Conservation (phyloP, 2,113 vertebrate genomes). For the Sylvietta virens region DNA sequence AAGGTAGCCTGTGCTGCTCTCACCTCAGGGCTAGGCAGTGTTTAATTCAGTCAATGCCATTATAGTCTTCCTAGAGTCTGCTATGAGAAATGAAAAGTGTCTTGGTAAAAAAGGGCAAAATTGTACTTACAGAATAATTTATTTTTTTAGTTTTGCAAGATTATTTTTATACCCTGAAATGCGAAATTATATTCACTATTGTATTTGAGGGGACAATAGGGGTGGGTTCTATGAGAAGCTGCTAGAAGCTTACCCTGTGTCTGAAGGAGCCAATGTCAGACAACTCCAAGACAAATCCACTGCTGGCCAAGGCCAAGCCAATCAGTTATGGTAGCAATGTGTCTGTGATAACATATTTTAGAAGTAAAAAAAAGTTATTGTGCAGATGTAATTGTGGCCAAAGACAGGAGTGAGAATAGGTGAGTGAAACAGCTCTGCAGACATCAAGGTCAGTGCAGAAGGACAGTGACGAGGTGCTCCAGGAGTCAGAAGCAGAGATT, state of each 20-base stretch:
- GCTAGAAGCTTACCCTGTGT: not conserved
- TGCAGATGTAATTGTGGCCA: not conserved
- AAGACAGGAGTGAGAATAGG: not conserved
- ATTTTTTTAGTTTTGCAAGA: not conserved
- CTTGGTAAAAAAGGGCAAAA: not conserved
- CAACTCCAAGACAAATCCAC: not conserved
- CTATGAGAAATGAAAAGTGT: not conserved
- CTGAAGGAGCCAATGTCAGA: not conserved
- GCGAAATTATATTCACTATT: not conserved
- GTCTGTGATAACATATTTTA: not conserved
- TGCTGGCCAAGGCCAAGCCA: not conserved
- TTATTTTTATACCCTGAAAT: not conserved
- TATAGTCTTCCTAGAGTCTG: not conserved
- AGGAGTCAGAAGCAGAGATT: accelerated
- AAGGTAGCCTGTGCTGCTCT: not conserved
- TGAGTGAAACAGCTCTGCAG: not conserved
- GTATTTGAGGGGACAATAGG: not conserved
- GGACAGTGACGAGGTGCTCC: accelerated
- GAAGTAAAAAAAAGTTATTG: too few relatives aligned
- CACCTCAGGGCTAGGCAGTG: not conserved
- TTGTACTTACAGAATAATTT: not conserved
- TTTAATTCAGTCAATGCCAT: not conserved
- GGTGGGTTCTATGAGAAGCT: not conserved
- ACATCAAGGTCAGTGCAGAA: not conserved
- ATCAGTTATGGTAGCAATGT: too few relatives aligned